These are phyloP conservation scores for Podarcis cretensis DNA, from an alignment of 2,113 vertebrate species.

Conservation along the genomic window DNA sequence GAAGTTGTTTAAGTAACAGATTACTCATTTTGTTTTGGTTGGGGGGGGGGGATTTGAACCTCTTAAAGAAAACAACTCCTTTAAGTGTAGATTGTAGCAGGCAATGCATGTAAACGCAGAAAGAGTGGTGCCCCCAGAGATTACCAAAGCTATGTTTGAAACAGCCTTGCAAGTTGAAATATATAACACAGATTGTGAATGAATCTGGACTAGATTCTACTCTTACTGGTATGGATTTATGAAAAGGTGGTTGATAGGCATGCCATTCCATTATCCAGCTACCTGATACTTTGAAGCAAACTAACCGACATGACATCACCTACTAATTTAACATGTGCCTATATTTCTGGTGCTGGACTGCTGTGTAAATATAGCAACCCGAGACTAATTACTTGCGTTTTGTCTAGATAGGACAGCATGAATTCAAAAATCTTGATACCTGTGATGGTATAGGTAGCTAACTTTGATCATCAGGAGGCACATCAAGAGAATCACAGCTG, in stretches of 20 bases:
- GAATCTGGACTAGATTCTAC: neutral
- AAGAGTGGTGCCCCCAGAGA: neutral
- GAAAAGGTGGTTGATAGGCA: neutral
- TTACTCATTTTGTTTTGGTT: neutral
- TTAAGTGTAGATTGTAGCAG: neutral
- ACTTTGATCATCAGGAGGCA: constrained; percentile 85
- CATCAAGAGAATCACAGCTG: constrained; percentile 84
- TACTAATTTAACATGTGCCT: neutral
- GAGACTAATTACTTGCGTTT: neutral
- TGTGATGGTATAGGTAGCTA: constrained; percentile 93
- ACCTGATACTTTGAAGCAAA: neutral
- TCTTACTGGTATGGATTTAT: neutral
- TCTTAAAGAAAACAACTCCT: neutral
- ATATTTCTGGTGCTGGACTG: neutral
- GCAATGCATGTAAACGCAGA: neutral
- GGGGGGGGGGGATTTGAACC: neutral
- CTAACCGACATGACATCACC: neutral
- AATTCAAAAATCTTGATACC: constrained; percentile 71
- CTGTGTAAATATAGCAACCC: neutral
- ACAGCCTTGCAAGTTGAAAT: neutral
- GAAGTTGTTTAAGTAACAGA: neutral
- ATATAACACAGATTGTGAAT: neutral
- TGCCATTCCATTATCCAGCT: too few species aligned
- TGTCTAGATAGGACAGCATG: neutral
- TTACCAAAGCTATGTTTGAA: neutral